Conservation (phyloP, 2,113 vertebrate species). For the Dipodomys ordii region DNA sequence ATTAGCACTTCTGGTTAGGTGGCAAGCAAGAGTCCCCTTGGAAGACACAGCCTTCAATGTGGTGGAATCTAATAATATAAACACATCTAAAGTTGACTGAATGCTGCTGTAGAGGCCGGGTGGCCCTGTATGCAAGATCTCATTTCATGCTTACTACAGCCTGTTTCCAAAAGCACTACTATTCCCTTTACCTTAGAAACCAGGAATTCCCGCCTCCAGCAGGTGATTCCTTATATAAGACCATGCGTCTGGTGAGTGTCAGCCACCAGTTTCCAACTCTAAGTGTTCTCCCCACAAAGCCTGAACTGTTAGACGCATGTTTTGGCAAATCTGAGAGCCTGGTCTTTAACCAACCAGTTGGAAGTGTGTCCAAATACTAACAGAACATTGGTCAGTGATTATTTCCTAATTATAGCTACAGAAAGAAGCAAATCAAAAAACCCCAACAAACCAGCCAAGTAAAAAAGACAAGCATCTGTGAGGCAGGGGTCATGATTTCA, state of each 20-base stretch:
- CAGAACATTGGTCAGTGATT: background rate
- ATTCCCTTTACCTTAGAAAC: background rate
- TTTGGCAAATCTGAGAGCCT: background rate
- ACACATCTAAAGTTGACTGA: background rate
- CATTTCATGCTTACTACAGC: background rate
- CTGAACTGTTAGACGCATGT: background rate
- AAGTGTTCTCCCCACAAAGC: background rate
- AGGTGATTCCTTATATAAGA: background rate
- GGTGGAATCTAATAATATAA: too few relatives aligned
- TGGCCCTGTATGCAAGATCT: fast-evolving
- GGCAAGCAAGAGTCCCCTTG: background rate
- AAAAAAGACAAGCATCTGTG: background rate
- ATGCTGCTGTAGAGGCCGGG: background rate
- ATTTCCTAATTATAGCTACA: conserved; percentile 48
- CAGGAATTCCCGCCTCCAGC: background rate
- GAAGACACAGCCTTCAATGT: background rate
- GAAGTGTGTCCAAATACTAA: background rate
- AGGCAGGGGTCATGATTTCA: background rate
- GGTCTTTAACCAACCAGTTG: background rate
- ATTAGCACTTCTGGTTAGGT: background rate
- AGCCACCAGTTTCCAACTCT: background rate
- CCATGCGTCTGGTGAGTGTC: background rate
- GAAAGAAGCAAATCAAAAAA: background rate
- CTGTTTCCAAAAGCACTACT: background rate
- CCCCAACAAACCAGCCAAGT: background rate